phyloP scores from a whole-genome alignment of 2,888 invertebrate species.

The Hylaea fasciaria region DNA sequence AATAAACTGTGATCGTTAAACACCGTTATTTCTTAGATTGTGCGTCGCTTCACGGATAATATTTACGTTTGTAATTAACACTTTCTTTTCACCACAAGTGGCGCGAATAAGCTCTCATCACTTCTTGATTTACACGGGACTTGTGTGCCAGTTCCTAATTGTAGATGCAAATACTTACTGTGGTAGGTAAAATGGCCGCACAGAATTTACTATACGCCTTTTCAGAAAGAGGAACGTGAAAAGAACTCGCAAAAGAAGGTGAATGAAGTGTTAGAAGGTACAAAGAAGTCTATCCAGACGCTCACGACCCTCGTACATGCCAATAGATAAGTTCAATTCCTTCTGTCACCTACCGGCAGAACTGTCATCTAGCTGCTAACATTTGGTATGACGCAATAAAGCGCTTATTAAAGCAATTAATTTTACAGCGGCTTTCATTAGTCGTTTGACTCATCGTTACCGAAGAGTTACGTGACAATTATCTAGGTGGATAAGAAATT shows the following conservation, averaged over 20 bases:
- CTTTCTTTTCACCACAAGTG: slow-evolving; percentile 11
- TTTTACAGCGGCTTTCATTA: background rate
- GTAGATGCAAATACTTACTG: background rate
- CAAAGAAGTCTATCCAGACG: no score
- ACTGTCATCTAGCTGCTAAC: background rate
- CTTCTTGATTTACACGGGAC: slow-evolving; percentile 26
- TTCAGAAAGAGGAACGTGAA: no score
- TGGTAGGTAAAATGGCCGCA: background rate
- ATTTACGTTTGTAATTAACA: slow-evolving; percentile 19
- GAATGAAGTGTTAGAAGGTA: no score
- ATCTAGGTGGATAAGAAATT: no score
- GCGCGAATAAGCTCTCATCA: slow-evolving; percentile 19
- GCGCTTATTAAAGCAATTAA: background rate
- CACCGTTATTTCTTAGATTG: slow-evolving; percentile 3
- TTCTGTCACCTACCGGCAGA: no score
- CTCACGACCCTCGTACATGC: no score
- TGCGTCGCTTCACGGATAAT: background rate
- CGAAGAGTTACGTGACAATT: no score
- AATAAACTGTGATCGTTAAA: no score
- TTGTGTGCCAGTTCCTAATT: slow-evolving; percentile 14
- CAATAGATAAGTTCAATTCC: no score
- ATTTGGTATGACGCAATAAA: background rate
- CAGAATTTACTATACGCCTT: background rate
- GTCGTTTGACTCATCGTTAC: no score
- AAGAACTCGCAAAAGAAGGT: no score